phyloP scores from a whole-genome alignment of 2,888 invertebrate species.

The Orchesella flavescens region DNA sequence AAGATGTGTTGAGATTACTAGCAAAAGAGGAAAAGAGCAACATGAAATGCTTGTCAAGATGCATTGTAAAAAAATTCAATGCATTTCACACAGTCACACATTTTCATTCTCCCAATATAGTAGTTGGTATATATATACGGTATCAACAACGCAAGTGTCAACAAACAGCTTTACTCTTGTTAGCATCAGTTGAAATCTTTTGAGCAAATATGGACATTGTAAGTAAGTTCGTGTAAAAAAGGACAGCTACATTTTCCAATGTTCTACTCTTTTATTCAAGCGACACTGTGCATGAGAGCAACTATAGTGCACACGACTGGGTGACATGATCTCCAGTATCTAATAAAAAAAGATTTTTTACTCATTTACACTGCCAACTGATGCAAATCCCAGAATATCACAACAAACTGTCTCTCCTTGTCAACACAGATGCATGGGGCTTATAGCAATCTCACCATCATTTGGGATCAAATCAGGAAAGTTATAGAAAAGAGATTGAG shows the following conservation, averaged over 20 bases:
- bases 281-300: not conserved
- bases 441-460: slow-evolving; percentile 17
- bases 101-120: slow-evolving; percentile 11
- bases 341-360: slow-evolving; percentile 46
- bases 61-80: slow-evolving; percentile 18
- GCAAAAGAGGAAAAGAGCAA: not conserved
- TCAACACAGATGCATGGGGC: slow-evolving; percentile 36
- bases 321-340: slow-evolving; percentile 51
- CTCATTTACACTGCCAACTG: slow-evolving; percentile 49
- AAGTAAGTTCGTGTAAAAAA: slow-evolving; percentile 12
- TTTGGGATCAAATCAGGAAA: slow-evolving; percentile 12
- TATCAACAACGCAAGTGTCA: slow-evolving; percentile 49
- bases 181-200: slow-evolving; percentile 47
- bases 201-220: slow-evolving; percentile 40
- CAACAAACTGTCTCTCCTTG: slow-evolving; percentile 52
- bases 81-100: slow-evolving; percentile 34
- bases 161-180: slow-evolving; percentile 39
- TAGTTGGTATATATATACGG: no score
- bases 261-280: no score
- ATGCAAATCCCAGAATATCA: slow-evolving; percentile 64
- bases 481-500: slow-evolving; percentile 39
- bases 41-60: not conserved
- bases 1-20: slow-evolving; percentile 33
- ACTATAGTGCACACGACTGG: slow-evolving; percentile 55
- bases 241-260: slow-evolving; percentile 6